Percentiles rank a stretch among this genome's conserved stretches.
Conservation (phyloP, 2,888 invertebrate species). For the Nomada goodeniana region DNA sequence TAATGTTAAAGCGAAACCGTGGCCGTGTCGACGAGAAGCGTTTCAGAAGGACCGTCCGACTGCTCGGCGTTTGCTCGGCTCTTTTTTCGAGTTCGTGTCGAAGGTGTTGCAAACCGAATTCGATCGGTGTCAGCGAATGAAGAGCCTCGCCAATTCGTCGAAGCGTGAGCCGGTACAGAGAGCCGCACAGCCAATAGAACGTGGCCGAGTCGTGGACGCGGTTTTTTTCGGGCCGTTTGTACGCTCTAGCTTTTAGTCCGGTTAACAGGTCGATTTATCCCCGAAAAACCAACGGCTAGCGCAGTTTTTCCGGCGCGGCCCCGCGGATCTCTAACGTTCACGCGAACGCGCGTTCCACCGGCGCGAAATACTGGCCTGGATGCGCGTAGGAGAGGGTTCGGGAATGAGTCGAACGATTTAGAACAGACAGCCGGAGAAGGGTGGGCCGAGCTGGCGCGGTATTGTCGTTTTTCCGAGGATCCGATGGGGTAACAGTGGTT, state of each 20-base stretch:
- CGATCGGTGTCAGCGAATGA: background rate
- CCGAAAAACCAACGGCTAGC: slow-evolving; percentile 66
- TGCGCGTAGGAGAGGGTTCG: slow-evolving; percentile 33
- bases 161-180: background rate
- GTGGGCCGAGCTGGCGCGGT: slow-evolving; percentile 32
- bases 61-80: too few relatives aligned
- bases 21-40: too few relatives aligned
- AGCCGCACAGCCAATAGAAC: background rate
- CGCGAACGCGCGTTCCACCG: slow-evolving; percentile 39
- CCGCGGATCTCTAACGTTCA: slow-evolving; percentile 39
- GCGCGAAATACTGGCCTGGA: slow-evolving; percentile 56
- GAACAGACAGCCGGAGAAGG: background rate
- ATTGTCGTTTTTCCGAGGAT: slow-evolving; percentile 57
- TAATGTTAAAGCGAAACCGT: too few relatives aligned
- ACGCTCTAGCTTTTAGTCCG: slow-evolving; percentile 46
- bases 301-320: slow-evolving; percentile 55
- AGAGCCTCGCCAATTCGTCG: slow-evolving; percentile 16
- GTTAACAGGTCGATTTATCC: slow-evolving; percentile 70
- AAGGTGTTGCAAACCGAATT: too few relatives aligned
- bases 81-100: too few relatives aligned
- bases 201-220: slow-evolving; percentile 30
- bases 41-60: too few relatives aligned
- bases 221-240: slow-evolving; percentile 46
- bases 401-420: slow-evolving; percentile 52
- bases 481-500: slow-evolving; percentile 46